Conservation (phyloP, 2,797 vertebrate species). For the Avahi laniger region DNA sequence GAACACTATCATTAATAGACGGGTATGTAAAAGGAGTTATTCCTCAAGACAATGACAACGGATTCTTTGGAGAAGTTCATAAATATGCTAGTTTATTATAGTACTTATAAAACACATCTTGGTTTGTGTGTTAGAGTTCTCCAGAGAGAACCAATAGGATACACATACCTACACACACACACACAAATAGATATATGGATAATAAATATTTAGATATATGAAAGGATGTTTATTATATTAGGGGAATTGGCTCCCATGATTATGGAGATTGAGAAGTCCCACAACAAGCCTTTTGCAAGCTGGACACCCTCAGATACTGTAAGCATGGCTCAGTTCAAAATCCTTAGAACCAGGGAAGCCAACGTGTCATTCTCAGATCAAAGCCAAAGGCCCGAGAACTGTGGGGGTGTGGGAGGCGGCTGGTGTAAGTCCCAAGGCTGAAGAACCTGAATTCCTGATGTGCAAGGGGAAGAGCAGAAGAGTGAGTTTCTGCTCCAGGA, state of each 20-base stretch:
- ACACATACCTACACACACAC: too few relatives aligned
- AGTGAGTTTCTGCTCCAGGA: not conserved
- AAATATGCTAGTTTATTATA: not conserved
- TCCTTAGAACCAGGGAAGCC: not conserved
- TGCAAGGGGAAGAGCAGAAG: not conserved
- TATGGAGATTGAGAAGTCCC: not conserved
- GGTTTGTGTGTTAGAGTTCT: not conserved
- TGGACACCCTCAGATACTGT: not conserved
- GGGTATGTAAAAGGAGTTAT: not conserved
- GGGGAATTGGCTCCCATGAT: not conserved
- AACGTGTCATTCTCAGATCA: not conserved
- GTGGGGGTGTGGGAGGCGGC: not conserved
- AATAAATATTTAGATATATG: not conserved
- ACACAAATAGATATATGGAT: too few relatives aligned
- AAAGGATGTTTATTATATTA: not conserved
- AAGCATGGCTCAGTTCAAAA: not conserved
- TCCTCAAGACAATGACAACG: not conserved
- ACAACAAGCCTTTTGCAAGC: not conserved
- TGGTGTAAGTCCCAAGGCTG: not conserved
- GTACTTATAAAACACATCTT: not conserved
- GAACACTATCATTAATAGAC: not conserved
- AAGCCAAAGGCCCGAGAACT: not conserved
- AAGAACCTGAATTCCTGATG: not conserved
- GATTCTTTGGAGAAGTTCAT: not conserved
- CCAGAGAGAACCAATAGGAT: not conserved